Evolutionary conservation across 30 jellyfish, hydroid and myxozoan genomes (phyloP).

Genomic region (Turritopsis dohrnii): DNA sequence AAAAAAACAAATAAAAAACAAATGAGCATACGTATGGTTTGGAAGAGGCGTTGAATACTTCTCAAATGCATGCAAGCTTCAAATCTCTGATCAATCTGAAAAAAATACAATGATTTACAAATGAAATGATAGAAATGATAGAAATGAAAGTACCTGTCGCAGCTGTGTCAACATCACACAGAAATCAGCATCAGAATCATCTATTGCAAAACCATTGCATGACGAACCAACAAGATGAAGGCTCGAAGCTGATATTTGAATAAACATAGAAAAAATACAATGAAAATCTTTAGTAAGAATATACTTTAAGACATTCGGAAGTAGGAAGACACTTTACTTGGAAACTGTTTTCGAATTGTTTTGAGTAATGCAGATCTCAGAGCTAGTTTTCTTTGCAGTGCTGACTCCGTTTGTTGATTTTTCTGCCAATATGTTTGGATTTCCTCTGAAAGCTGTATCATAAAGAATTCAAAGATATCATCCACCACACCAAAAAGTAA

Average conservation of each 20-base stretch:
- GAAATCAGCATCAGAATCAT: slow-evolving; percentile 89
- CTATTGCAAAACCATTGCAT: slow-evolving; percentile 92
- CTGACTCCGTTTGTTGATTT: slow-evolving; percentile 60
- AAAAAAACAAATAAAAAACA: background rate
- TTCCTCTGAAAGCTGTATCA: slow-evolving; percentile 60
- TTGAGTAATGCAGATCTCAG: slow-evolving; percentile 72
- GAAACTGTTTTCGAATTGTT: slow-evolving; percentile 64
- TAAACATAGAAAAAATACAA: background rate
- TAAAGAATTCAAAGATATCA: background rate
- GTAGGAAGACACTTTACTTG: too few relatives aligned
- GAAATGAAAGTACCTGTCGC: slow-evolving; percentile 84
- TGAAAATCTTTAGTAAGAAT: background rate
- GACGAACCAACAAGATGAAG: slow-evolving; percentile 95
- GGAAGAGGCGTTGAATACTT: slow-evolving; percentile 53
- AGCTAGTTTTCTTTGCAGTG: slow-evolving; percentile 54
- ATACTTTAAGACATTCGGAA: too few relatives aligned
- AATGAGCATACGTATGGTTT: slow-evolving; percentile 45
- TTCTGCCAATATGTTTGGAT: slow-evolving; percentile 36
- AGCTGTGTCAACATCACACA: slow-evolving; percentile 83
- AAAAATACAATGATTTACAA: background rate
- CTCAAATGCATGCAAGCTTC: slow-evolving; percentile 80
- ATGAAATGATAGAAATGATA: too few relatives aligned
- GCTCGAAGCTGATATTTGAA: slow-evolving; percentile 50
- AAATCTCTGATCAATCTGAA: slow-evolving; percentile 79
- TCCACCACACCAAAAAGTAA: background rate